Base-by-base conservation (phyloP, 2,113 vertebrate genomes). In the Chloebia gouldiae region DNA sequence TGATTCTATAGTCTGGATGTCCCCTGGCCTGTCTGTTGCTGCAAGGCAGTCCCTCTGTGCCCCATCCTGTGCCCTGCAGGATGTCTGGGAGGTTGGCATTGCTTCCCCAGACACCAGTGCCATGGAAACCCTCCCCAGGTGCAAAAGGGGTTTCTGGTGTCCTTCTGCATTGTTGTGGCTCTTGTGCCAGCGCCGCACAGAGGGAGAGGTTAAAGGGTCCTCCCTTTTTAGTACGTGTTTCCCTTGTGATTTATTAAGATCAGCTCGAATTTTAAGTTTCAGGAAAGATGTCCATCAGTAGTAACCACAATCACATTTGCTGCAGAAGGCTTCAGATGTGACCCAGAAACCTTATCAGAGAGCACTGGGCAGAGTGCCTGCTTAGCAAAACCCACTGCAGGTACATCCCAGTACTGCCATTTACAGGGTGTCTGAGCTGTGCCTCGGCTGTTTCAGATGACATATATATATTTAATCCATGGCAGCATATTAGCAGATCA, bases 401-500 rank as follows among this genome's bases (percentile, higher is more conserved):
- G 13, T 54, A 12, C 35, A 44, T 59, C 44, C 17, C 37, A 72
- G 30, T 61, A 19, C 76, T 94, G 76, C 80, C 91, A 59, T 69
- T 96, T 63, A 20, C 72, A 79, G 92, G 15, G 70, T 35, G 20
- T 19, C 44, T 83, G 77, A 90, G 37, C 75, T 6, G 2, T 59
- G 60, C 86, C 65, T 76, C 81, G 40, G 83, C 70, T 86, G 31
- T 93, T 88, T 88, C 73, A 88, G 47, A 50, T 90, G 53, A 79
- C n/a, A 91, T 30, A 77, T 39, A 83, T 82, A 40, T 89, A 73
- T 93, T 87, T 96, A 95, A 97, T 91, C 89, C 69, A 27, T 64
- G 68, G 25, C 76, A 93, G 60, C 73, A 60, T 88, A 90, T 97
- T 96, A 93, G 69, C 81, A 90, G 89, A 93, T 96, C 61, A 96